A percentile compares a stretch with the other conserved stretches of the same genome.
phyloP scores from a whole-genome alignment of 2,888 invertebrate species.

The Cantharis flavilabris region DNA sequence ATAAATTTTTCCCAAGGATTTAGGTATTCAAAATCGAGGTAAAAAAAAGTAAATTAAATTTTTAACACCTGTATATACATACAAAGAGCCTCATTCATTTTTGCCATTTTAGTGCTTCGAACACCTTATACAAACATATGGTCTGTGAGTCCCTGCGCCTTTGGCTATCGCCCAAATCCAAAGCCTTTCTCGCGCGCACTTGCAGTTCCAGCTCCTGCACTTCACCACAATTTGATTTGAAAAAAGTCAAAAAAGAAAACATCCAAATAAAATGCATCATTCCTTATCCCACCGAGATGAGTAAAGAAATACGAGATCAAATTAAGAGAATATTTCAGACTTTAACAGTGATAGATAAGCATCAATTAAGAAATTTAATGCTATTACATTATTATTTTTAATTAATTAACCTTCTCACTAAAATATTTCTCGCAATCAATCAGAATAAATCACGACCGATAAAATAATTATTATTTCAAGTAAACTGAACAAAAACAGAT shows the following conservation, averaged over 20 bases:
- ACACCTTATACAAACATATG: neutral
- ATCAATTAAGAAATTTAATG: neutral
- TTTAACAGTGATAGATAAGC: neutral
- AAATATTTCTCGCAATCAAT: neutral
- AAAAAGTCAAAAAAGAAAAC: neutral
- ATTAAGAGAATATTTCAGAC: neutral
- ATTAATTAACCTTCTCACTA: neutral
- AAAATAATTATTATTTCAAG: neutral
- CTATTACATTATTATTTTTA: neutral
- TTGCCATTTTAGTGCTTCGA: neutral
- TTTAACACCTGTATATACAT: neutral
- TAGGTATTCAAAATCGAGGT: too few relatives aligned
- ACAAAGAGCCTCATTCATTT: neutral
- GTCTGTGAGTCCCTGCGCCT: neutral
- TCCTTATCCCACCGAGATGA: neutral
- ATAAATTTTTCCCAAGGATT: neutral
- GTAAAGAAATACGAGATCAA: neutral
- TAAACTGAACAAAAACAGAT: neutral
- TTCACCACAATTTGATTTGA: neutral
- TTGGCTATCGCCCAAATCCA: neutral
- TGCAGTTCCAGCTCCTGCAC: neutral
- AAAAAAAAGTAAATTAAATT: neutral
- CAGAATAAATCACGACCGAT: neutral
- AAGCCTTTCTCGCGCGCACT: neutral
- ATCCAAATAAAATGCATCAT: neutral